These are phyloP conservation scores for Eupleurogrammus muticus DNA, from an alignment of 2,797 vertebrate genomes.

Conservation along the genomic window DNA sequence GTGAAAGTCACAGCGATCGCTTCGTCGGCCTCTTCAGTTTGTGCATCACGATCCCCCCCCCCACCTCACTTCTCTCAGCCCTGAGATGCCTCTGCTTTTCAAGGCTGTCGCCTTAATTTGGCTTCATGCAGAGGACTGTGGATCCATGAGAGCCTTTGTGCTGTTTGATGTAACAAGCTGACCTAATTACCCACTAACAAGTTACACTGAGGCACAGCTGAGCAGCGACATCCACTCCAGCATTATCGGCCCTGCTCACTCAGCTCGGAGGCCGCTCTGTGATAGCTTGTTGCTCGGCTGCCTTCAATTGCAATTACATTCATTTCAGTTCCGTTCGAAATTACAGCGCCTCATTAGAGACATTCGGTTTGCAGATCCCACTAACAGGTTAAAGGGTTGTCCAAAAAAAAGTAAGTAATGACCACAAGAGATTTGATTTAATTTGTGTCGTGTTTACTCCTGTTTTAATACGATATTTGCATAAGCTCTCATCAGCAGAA, in stretches of 20 bases:
- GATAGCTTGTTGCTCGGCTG: conserved; percentile 51
- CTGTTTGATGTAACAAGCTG: conserved; percentile 68
- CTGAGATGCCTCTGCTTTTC: conserved; percentile 44
- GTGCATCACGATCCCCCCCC: not conserved
- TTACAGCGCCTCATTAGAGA: conserved; percentile 14
- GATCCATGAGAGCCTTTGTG: conserved; percentile 52
- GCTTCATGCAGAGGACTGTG: conserved; percentile 42
- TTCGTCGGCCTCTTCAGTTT: conserved; percentile 7
- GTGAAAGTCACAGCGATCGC: conserved; percentile 7
- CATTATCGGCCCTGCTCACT: conserved; percentile 38
- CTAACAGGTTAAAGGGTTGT: not conserved
- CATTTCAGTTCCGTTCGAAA: conserved; percentile 13
- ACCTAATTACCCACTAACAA: conserved; percentile 78
- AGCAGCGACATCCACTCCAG: conserved; percentile 56
- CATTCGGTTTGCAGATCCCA: conserved; percentile 6
- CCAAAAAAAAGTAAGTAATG: not conserved
- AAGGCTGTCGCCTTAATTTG: conserved; percentile 59
- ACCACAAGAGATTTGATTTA: not conserved
- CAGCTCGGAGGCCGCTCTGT: not conserved
- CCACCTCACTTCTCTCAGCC: not conserved
- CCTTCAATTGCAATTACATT: conserved; percentile 24
- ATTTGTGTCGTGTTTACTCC: not conserved
- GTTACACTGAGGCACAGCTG: conserved; percentile 63
- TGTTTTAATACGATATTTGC: not conserved
- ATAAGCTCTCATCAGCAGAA: not conserved